A percentile compares a stretch with the other conserved stretches of the same genome.
These are phyloP conservation scores for Balaeniceps rex DNA, from an alignment of 2,113 vertebrate genomes.

Conservation along the genomic window DNA sequence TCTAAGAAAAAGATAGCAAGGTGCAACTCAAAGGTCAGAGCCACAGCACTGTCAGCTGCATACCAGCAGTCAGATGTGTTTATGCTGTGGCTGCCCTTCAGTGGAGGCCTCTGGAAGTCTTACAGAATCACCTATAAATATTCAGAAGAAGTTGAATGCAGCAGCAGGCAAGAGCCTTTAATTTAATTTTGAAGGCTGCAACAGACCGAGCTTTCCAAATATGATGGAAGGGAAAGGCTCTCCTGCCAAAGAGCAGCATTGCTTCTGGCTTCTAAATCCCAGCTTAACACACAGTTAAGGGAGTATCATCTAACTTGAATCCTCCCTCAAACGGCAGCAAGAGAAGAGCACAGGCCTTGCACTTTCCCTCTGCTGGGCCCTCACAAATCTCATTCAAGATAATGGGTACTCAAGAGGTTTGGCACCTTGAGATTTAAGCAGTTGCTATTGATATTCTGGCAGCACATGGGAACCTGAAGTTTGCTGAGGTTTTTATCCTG, in stretches of 20 bases:
- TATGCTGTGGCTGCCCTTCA: not conserved
- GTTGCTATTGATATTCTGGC: not conserved
- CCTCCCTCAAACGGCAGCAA: not conserved
- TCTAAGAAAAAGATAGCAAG: not conserved
- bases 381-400: not conserved
- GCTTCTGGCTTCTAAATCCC: not conserved
- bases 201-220: not conserved
- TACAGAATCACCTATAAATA: not conserved
- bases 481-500: not conserved
- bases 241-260: not conserved
- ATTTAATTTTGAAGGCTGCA: constrained; percentile 18
- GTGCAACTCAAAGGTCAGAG: not conserved
- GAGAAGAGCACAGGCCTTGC: not conserved
- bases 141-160: not conserved
- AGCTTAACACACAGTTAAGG: not conserved
- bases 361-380: not conserved
- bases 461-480: not conserved
- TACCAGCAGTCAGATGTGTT: not conserved
- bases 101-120: not conserved
- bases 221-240: not conserved
- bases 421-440: not conserved
- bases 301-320: not conserved
- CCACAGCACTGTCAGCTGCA: not conserved
- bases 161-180: not conserved
- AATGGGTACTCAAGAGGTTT: not conserved